Evolutionary conservation across 2,888 invertebrate species (phyloP).

Genomic region (Merodon equestris): DNA sequence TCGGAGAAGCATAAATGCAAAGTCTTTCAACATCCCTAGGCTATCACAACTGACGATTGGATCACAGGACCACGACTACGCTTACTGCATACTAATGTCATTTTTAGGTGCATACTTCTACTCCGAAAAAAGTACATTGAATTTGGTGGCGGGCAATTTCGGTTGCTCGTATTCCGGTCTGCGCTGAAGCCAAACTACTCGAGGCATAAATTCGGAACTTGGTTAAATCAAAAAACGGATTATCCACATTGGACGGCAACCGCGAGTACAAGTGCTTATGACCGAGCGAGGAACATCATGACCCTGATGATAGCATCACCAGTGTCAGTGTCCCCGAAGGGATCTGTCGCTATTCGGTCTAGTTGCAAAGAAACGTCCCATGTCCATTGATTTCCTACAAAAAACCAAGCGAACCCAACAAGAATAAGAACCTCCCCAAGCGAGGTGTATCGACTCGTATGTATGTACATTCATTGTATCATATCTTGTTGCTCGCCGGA

Average conservation of each 20-base stretch:
- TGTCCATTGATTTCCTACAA: conserved; percentile 6
- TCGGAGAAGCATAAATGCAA: neutral
- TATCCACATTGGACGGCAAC: conserved; percentile 60
- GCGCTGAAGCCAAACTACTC: conserved; percentile 25
- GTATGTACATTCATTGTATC: conserved; percentile 10
- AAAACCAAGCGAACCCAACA: conserved; percentile 17
- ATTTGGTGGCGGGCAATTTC: conserved; percentile 43
- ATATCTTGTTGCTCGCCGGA: conserved; percentile 26
- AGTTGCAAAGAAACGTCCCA: conserved; percentile 16
- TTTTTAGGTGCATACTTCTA: conserved; percentile 36
- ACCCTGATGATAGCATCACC: conserved; percentile 25
- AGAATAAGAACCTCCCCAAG: conserved; percentile 42
- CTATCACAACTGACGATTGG: conserved; percentile 53
- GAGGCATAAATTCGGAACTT: conserved; percentile 48
- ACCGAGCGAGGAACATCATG: neutral
- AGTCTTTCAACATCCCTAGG: conserved; percentile 14
- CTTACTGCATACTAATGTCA: conserved; percentile 64
- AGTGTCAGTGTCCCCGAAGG: conserved; percentile 37
- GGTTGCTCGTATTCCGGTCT: too few relatives aligned
- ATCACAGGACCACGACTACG: conserved; percentile 57
- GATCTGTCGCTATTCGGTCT: conserved; percentile 27
- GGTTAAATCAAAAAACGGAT: conserved; percentile 58
- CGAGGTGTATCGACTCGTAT: conserved; percentile 45
- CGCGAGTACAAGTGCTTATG: conserved; percentile 41
- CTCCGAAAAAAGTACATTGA: neutral